These are phyloP conservation scores for Lepidocyrtinus sp. DNA, from an alignment of 2,888 invertebrate genomes.

Conservation along the genomic window DNA sequence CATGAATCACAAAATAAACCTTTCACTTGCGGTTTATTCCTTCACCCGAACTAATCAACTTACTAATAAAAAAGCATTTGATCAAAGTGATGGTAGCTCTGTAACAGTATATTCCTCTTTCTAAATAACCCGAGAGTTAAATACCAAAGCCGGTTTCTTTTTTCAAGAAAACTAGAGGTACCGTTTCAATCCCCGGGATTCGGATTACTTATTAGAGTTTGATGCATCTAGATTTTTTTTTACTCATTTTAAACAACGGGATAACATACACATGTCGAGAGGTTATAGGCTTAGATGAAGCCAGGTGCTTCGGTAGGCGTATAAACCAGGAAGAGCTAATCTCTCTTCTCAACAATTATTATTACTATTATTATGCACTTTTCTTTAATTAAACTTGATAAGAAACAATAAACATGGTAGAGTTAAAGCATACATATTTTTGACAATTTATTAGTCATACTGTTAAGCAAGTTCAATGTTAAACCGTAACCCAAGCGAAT, in stretches of 20 bases:
- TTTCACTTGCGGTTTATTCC: not conserved
- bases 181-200: not conserved
- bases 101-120: not conserved
- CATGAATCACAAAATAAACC: not conserved
- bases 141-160: not conserved
- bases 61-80: not conserved
- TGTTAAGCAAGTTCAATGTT: too few species aligned
- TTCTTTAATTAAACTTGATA: too few species aligned
- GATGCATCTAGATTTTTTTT: too few species aligned
- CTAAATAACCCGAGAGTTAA: not conserved
- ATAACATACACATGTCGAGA: not conserved
- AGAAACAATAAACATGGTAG: too few species aligned
- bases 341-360: too few species aligned
- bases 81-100: not conserved
- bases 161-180: not conserved
- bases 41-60: not conserved
- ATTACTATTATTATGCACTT: too few species aligned
- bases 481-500: too few species aligned
- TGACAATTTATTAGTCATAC: too few species aligned
- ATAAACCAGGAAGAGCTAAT: not conserved
- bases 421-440: too few species aligned
- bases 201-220: too few species aligned
- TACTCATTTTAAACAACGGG: not conserved
- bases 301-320: not conserved
- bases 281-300: not conserved